These are phyloP conservation scores for Acrossocheilus fasciatus DNA, from an alignment of 2,797 vertebrate genomes.

Conservation along the genomic window DNA sequence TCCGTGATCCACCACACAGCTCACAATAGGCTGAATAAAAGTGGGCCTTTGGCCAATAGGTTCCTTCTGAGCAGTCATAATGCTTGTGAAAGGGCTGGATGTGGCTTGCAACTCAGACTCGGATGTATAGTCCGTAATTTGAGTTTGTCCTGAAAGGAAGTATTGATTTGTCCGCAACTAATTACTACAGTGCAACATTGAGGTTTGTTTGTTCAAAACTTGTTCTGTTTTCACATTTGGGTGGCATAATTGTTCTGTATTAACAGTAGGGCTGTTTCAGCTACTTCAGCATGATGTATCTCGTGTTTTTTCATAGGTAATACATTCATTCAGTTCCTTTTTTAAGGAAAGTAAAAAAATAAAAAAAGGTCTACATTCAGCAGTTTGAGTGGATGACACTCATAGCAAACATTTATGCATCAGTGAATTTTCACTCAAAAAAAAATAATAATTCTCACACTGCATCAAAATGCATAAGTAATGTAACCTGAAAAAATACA, in stretches of 20 bases:
- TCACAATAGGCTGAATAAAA: slow-evolving; percentile 90
- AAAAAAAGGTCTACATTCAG: not conserved
- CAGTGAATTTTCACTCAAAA: not conserved
- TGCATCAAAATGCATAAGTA: not conserved
- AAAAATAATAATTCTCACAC: not conserved
- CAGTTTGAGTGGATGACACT: not conserved
- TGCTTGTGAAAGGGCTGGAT: slow-evolving; percentile 79
- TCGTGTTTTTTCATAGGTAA: not conserved
- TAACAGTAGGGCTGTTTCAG: not conserved
- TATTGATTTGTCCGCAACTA: slow-evolving; percentile 68
- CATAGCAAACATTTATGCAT: not conserved
- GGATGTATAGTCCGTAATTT: slow-evolving; percentile 78
- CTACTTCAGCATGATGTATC: not conserved
- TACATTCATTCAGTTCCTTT: not conserved
- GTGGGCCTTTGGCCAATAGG: slow-evolving; percentile 85
- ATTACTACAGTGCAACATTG: slow-evolving; percentile 44
- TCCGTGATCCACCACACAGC: slow-evolving; percentile 86
- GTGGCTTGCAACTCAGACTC: slow-evolving; percentile 80
- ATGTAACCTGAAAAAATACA: not conserved
- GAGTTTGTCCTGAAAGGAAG: slow-evolving; percentile 93
- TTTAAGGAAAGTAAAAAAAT: not conserved
- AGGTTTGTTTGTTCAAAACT: slow-evolving; percentile 1
- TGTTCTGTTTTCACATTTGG: not conserved
- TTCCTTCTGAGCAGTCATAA: slow-evolving; percentile 81
- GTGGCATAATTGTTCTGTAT: not conserved